Evolutionary conservation across 2,113 vertebrate genomes (phyloP).

Genomic region (Nannobrachium achirus): DNA sequence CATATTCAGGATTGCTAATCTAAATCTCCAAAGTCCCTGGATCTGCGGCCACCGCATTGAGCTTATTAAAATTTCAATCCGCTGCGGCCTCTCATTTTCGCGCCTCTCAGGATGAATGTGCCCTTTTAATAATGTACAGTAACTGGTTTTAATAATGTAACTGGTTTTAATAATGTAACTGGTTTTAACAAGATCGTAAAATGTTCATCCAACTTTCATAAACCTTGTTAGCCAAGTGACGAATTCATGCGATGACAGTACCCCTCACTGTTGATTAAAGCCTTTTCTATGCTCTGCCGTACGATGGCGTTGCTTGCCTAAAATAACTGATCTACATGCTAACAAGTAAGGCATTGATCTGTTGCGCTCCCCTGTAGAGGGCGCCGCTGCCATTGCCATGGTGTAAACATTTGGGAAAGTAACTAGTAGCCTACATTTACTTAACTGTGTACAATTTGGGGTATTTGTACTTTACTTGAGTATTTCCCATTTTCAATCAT

Average conservation of each 20-base stretch:
- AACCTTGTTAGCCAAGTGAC: constrained; percentile 72
- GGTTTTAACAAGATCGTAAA: constrained; percentile 83
- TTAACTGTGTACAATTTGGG: too few relatives aligned
- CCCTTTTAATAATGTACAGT: constrained; percentile 85
- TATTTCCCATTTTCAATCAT: too few relatives aligned
- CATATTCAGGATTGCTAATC: constrained; percentile 55
- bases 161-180: constrained; percentile 84
- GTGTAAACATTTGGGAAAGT: too few relatives aligned
- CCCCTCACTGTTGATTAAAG: constrained; percentile 29
- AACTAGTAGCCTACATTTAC: too few relatives aligned
- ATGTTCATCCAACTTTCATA: constrained; percentile 82
- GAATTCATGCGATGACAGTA: constrained; percentile 49
- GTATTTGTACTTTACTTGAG: too few relatives aligned
- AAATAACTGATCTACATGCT: too few relatives aligned
- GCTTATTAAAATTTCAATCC: constrained; percentile 79
- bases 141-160: constrained; percentile 84
- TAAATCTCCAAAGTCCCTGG: constrained; percentile 69
- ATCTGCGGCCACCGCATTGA: constrained; percentile 51
- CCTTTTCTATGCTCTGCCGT: not conserved
- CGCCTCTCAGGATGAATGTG: constrained; percentile 66
- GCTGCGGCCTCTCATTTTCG: constrained; percentile 59
- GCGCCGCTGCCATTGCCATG: too few relatives aligned
- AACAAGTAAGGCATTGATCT: too few relatives aligned
- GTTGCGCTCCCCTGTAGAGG: too few relatives aligned
- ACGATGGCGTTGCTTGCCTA: too few relatives aligned